Base-by-base conservation (phyloP, 2,113 vertebrate genomes). In the Ctenodactylus gundi region DNA sequence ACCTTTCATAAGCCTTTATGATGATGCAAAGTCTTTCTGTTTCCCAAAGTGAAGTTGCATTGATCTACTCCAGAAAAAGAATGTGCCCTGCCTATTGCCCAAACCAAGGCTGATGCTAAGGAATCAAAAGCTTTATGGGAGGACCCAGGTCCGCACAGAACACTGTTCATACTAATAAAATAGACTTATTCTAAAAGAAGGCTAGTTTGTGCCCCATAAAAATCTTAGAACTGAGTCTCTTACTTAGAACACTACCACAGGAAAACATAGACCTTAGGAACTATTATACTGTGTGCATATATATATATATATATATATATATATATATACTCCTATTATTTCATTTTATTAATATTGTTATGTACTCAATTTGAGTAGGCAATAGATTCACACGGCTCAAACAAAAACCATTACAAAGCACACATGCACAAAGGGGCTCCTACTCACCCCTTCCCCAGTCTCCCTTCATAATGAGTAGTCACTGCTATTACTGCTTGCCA, bases 291-390 rank as follows among this genome's bases (percentile, higher is more conserved):
- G 21, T 27, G 3, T 39, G 7, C 6, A 70, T 44, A 86, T 27
- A 6, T 76, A 41, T n/a, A 17, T 53, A 17, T 53, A 17, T 53
- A 17, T 53, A 17, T 53, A 17, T 44, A 27, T n/a, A 3, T 49
- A 8, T 5, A 70, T 46, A 80, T n/a, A 8, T 82, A 51, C 3
- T 65, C 7, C 29, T 67, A 53, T 20, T 55, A 60, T 77, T 18
- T 89, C 29, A 84, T 70, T 81, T 90, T 78, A 82, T 58, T 82
- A 80, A 53, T 91, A 93, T 70, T 85, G 90, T 64, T 73, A 95
- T 67, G 62, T 91, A 82, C 93, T 90, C 1, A 23, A 76, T n/a
- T 89, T 95, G 27, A 85, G 29, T 41, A 83, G 49, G 34, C 39
- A 67, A 53, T 93, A 89, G 88, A 75, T 93, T 83, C 34, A 64